These are phyloP conservation scores for Scotopteryx bipunctaria DNA, from an alignment of 2,888 invertebrate genomes.

Conservation along the genomic window DNA sequence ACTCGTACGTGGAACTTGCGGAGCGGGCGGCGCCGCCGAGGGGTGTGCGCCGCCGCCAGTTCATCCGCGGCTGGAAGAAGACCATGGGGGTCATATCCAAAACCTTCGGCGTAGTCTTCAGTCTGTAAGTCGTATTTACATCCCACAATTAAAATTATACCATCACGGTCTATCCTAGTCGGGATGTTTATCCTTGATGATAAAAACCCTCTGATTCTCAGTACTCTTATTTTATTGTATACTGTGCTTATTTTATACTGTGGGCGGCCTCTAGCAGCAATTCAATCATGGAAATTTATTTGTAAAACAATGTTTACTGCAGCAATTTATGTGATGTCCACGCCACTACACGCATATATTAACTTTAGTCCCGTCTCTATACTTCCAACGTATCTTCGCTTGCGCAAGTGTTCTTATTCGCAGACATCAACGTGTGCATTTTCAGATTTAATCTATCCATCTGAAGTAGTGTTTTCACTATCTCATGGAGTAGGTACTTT, in stretches of 20 bases:
- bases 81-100: slow-evolving; percentile 91
- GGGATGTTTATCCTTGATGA: too few relatives aligned
- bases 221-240: too few relatives aligned
- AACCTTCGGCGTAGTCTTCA: slow-evolving; percentile 90
- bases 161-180: too few relatives aligned
- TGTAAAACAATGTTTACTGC: too few relatives aligned
- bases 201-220: too few relatives aligned
- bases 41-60: slow-evolving; percentile 79
- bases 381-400: slow-evolving; percentile 45
- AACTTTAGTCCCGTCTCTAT: slow-evolving; percentile 40
- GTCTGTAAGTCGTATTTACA: slow-evolving; percentile 86
- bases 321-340: neutral
- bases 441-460: too few relatives aligned
- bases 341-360: slow-evolving; percentile 53
- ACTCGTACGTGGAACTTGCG: slow-evolving; percentile 72
- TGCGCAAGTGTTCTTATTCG: slow-evolving; percentile 75
- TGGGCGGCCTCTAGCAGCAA: too few relatives aligned
- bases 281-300: neutral
- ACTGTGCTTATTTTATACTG: too few relatives aligned
- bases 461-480: neutral
- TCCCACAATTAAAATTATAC: neutral
- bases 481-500: too few relatives aligned
- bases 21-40: slow-evolving; percentile 72
- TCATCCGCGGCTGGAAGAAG: slow-evolving; percentile 80
- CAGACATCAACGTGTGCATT: slow-evolving; percentile 57